A percentile compares a stretch with the other conserved stretches of the same genome.
Conservation (phyloP, 2,888 invertebrate genomes). For the Choristoneura rosaceana region DNA sequence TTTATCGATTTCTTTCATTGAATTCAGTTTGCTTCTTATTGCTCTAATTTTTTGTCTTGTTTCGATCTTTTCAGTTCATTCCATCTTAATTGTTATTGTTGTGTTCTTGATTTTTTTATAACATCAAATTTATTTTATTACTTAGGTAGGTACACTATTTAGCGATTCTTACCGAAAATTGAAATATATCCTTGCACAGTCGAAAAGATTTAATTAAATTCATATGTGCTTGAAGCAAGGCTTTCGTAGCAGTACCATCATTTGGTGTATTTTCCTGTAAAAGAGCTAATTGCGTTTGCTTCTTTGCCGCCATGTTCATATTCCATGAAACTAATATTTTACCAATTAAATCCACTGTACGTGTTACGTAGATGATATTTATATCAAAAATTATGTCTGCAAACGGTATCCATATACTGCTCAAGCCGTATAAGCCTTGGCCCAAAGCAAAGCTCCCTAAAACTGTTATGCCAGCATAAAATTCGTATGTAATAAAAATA, state of each 20-base stretch:
- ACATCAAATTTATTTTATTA: too few species aligned
- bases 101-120: too few species aligned
- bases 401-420: not conserved
- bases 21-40: too few species aligned
- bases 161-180: not conserved
- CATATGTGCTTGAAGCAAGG: not conserved
- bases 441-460: not conserved
- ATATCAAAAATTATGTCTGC: not conserved
- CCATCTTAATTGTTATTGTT: too few species aligned
- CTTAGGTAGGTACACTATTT: too few species aligned
- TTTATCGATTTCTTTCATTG: too few species aligned
- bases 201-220: not conserved
- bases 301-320: too few species aligned
- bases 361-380: not conserved
- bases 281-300: not conserved
- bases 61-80: too few species aligned
- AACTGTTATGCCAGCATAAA: not conserved
- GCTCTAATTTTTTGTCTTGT: too few species aligned
- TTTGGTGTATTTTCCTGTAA: too few species aligned
- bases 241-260: not conserved
- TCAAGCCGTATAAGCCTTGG: not conserved
- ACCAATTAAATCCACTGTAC: slow-evolving; percentile 1
- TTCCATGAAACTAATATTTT: not conserved
- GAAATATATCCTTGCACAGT: not conserved
- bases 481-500: not conserved